Percentiles rank a stretch among this genome's conserved stretches.
Evolutionary conservation across 2,888 invertebrate species (phyloP).

Genomic region (Aethes cnicana): DNA sequence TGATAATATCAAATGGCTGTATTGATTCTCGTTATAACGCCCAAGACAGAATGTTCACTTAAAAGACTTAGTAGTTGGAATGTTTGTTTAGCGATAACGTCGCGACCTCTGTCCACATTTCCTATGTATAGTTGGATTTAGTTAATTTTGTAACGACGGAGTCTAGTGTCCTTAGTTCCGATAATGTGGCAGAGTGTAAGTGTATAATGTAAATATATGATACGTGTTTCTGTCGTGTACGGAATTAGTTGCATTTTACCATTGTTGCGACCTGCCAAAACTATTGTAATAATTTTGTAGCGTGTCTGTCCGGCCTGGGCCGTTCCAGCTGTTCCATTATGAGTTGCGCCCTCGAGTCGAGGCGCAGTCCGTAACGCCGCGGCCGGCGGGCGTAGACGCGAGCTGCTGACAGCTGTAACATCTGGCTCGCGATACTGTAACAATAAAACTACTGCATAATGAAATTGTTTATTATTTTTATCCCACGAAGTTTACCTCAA

Average conservation of each 20-base stretch:
- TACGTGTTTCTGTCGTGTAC: slow-evolving; percentile 65
- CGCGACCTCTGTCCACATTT: slow-evolving; percentile 42
- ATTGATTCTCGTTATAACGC: slow-evolving; percentile 57
- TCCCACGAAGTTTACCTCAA: slow-evolving; percentile 36
- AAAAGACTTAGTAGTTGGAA: slow-evolving; percentile 54
- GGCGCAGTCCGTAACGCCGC: slow-evolving; percentile 17
- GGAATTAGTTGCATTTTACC: slow-evolving; percentile 78
- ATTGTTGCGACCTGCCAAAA: slow-evolving; percentile 81
- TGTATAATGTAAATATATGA: slow-evolving; percentile 78
- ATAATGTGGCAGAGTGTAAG: slow-evolving; percentile 45
- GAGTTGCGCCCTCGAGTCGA: not conserved
- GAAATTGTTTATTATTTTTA: slow-evolving; percentile 41
- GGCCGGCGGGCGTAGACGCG: slow-evolving; percentile 42
- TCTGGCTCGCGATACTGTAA: slow-evolving; percentile 64
- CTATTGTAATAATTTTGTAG: slow-evolving; percentile 76
- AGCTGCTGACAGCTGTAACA: slow-evolving; percentile 52
- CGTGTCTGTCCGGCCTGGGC: slow-evolving; percentile 45
- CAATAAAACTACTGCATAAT: slow-evolving; percentile 80
- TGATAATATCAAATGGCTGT: slow-evolving; percentile 70
- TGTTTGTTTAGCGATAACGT: slow-evolving; percentile 49
- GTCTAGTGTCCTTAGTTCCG: slow-evolving; percentile 53
- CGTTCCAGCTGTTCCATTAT: slow-evolving; percentile 13
- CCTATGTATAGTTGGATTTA: slow-evolving; percentile 58
- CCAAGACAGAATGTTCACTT: slow-evolving; percentile 55
- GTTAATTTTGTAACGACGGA: slow-evolving; percentile 47